Evolutionary conservation across 2,113 vertebrate genomes (phyloP), one percentile per base, ranked within the genome.

Genomic region (Hippocampus barbouri): DNA sequence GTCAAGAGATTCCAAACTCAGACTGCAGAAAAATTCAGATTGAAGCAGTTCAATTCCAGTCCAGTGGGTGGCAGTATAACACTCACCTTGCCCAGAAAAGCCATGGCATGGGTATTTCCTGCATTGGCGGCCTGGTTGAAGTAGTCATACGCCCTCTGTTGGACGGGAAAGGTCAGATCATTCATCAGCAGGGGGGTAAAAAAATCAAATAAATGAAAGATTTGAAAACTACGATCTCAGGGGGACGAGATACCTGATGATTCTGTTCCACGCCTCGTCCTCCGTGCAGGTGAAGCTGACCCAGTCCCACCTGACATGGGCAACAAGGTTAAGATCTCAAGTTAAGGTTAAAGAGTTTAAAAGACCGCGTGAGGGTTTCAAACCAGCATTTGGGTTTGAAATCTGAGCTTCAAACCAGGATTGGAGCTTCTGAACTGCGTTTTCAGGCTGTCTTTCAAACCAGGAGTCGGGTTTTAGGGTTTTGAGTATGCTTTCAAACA

Each of bases 191-290:
- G 7, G 4, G 18, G 25, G 68, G 4, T 3, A 49, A 23, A 0
- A 16, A 2, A 2, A 25, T 25, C 1, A 54, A 23, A 0, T 6
- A 2, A 5, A 6, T 16, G 15, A 9, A 34, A 15, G 15, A 30
- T 7, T n/a, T 23, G 14, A 16, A 16, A 16, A 34, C 2, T 1
- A 34, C 2, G 0, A 40, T 64, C 5, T 43, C n/a, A 5, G 25
- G 9, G 20, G 4, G 1, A 60, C 8, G 25, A 8, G 38, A 21
- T 92, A 99, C 97, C 96, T 98, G 95, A 73, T 97, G 96, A 76
- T 99, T 98, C 85, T 99, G 97, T 21, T 99, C 97, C 21, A 98
- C 97, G 83, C 97, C 97, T 86, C 97, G 93, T 61, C 97, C 97
- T 78, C 97, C 97, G 0, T 99, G 97, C 40, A 99, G 89, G 73